phyloP scores from a whole-genome alignment of 2,888 invertebrate species.

The Agonum fuliginosum region DNA sequence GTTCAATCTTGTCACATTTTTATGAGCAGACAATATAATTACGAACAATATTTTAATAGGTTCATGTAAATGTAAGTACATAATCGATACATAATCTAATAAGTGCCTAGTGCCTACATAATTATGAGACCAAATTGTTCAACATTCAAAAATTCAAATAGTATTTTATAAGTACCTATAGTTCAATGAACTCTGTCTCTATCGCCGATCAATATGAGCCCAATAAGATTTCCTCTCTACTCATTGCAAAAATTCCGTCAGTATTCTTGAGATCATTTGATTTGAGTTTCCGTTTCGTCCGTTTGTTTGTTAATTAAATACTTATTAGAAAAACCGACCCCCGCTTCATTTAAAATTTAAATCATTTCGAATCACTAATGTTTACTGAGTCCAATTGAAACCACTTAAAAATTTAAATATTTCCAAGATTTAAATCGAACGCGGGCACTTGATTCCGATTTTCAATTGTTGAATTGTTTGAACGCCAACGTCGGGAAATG shows the following conservation, averaged over 20 bases:
- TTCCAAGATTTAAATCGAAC: conserved; percentile 10
- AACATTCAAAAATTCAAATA: too few relatives aligned
- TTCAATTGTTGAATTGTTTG: conserved; percentile 29
- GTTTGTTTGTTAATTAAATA: conserved; percentile 14
- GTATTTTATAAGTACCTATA: too few relatives aligned
- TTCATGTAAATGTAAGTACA: too few relatives aligned
- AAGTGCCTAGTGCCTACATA: too few relatives aligned
- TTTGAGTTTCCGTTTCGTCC: conserved; percentile 9
- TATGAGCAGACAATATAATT: too few relatives aligned
- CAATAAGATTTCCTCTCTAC: not conserved
- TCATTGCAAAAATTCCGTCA: not conserved
- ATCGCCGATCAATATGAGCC: not conserved
- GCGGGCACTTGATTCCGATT: conserved; percentile 4
- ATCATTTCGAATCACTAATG: conserved; percentile 30
- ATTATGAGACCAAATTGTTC: too few relatives aligned
- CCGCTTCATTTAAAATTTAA: conserved; percentile 33
- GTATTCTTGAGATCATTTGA: not conserved
- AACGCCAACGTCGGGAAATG: conserved; percentile 2
- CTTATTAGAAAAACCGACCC: conserved; percentile 30
- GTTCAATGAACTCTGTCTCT: too few relatives aligned
- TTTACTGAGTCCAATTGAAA: conserved; percentile 28
- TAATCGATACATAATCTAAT: too few relatives aligned
- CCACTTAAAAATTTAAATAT: conserved; percentile 39
- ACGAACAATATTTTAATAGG: too few relatives aligned
- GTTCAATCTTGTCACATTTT: too few relatives aligned